Percentiles rank a stretch among this genome's conserved stretches.
phyloP scores from a whole-genome alignment of 2,113 vertebrate species.

The Elephantulus edwardii region DNA sequence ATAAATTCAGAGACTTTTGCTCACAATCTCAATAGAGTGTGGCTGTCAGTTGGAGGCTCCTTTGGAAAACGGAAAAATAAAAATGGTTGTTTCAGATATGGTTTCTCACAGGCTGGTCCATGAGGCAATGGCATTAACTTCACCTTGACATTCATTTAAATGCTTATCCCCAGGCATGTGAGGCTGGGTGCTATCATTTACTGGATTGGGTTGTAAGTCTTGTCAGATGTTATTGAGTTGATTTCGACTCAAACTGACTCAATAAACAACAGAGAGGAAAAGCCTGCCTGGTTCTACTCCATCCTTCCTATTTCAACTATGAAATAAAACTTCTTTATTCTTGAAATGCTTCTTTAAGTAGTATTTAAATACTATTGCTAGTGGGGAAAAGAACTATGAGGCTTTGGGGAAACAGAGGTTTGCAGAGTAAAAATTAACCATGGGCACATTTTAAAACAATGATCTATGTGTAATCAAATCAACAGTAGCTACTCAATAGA shows the following conservation, averaged over 20 bases:
- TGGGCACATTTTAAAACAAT: background rate
- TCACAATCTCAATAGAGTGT: background rate
- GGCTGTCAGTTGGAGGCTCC: background rate
- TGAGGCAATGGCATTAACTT: background rate
- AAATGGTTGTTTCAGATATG: background rate
- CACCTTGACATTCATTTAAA: background rate
- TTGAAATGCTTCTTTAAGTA: background rate
- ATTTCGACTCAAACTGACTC: background rate
- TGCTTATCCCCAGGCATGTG: background rate
- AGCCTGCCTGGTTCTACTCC: background rate
- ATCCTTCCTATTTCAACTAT: no score
- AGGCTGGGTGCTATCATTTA: background rate
- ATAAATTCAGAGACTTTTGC: background rate
- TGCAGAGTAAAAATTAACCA: background rate
- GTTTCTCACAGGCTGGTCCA: background rate
- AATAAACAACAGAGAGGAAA: background rate
- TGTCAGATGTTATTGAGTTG: background rate
- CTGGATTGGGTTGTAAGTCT: background rate
- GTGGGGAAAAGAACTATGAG: background rate
- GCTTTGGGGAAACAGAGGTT: background rate
- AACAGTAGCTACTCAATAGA: background rate
- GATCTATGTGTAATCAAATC: background rate
- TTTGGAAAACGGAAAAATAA: background rate
- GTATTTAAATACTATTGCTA: background rate
- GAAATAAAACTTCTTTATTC: background rate